Conservation (phyloP, 2,113 vertebrate genomes). For the Variabilichromis moorii region DNA sequence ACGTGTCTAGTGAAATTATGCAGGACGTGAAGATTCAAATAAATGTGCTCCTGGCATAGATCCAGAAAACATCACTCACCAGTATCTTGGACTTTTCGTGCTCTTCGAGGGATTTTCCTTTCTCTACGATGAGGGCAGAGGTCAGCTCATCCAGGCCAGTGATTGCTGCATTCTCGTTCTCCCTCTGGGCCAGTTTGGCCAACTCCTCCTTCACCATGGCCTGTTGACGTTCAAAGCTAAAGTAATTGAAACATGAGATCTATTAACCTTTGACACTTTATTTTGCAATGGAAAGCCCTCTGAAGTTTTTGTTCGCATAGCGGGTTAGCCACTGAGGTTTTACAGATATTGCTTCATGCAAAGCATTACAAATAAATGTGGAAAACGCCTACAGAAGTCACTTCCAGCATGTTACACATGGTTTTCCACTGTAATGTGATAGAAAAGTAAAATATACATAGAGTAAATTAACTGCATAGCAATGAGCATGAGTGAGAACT, state of each 20-base stretch:
- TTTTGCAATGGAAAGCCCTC: not conserved
- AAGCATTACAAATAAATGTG: not conserved
- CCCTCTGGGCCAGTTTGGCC: constrained; percentile 69
- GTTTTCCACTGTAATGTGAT: not conserved
- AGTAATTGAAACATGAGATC: not conserved
- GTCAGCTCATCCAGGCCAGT: constrained; percentile 50
- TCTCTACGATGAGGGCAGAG: constrained; percentile 53
- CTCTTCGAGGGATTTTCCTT: constrained; percentile 54
- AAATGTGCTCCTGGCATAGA: not conserved
- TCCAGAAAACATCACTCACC: constrained; percentile 70
- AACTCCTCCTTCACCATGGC: constrained; percentile 79
- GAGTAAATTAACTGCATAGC: not conserved
- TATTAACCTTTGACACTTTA: not conserved
- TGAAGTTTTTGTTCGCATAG: not conserved
- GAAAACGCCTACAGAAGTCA: not conserved
- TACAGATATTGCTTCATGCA: not conserved
- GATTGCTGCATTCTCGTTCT: constrained; percentile 44
- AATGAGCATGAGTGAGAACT: not conserved
- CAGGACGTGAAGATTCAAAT: not conserved
- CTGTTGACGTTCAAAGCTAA: constrained; percentile 80
- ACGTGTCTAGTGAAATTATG: not conserved
- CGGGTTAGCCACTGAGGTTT: not conserved
- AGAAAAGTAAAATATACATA: not conserved
- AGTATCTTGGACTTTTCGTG: constrained; percentile 63
- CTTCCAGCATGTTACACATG: not conserved